phyloP scores from a whole-genome alignment of 2,113 vertebrate genomes.

The Sclerurus mexicanus region DNA sequence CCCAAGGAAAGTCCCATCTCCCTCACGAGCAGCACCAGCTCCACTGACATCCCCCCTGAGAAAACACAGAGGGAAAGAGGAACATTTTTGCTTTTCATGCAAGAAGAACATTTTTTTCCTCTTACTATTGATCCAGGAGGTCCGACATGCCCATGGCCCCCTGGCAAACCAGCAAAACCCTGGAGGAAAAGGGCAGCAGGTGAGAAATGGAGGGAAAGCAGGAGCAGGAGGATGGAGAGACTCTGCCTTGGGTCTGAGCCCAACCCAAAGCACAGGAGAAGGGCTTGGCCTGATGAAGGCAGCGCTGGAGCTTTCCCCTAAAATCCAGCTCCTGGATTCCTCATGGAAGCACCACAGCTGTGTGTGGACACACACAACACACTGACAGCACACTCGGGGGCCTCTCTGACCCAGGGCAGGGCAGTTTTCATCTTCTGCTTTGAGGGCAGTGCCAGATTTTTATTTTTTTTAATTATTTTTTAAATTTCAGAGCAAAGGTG shows the following conservation, averaged over 20 bases:
- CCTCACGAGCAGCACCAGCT: neutral
- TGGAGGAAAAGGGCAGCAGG: conserved; percentile 4
- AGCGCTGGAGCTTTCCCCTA: neutral
- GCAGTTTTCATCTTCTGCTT: neutral
- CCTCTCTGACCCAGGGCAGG: neutral
- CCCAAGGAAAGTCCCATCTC: neutral
- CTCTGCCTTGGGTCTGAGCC: neutral
- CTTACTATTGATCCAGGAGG: conserved; percentile 77
- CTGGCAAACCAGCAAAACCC: conserved; percentile 78
- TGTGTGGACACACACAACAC: neutral
- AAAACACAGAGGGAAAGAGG: neutral
- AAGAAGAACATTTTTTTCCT: neutral
- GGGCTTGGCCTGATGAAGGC: neutral
- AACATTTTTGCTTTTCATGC: neutral
- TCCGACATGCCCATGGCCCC: conserved; percentile 74
- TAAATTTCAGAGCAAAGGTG: neutral
- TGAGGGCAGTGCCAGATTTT: neutral
- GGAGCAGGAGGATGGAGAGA: neutral
- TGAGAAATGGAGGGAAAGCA: neutral
- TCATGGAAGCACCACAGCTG: rapidly evolving
- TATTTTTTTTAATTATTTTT: neutral
- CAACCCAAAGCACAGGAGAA: neutral
- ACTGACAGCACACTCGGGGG: neutral
- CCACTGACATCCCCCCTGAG: neutral
- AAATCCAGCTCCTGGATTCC: neutral